Evolutionary conservation across 2,888 invertebrate genomes (phyloP).

Genomic region (Agonopterix heracliana): DNA sequence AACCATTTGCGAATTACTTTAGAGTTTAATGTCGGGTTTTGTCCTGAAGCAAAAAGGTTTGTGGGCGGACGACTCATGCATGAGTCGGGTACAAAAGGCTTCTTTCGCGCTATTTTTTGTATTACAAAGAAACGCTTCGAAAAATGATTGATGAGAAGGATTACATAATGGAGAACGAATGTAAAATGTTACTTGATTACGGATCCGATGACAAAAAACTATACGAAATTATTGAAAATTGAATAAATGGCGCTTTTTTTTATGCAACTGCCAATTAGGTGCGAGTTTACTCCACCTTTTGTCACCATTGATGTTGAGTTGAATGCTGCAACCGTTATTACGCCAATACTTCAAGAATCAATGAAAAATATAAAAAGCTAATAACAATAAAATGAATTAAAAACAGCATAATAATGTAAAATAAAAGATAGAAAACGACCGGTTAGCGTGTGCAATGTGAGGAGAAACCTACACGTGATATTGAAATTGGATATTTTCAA

Average conservation of each 20-base stretch:
- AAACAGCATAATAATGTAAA: slow-evolving; percentile 6
- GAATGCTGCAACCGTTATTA: too few relatives aligned
- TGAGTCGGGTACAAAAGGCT: slow-evolving; percentile 18
- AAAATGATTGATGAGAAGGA: not conserved
- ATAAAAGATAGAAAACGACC: slow-evolving; percentile 23
- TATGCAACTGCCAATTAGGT: too few relatives aligned
- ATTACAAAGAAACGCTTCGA: not conserved
- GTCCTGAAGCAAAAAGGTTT: slow-evolving; percentile 16
- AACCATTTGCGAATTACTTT: slow-evolving; percentile 13
- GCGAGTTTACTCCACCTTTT: too few relatives aligned
- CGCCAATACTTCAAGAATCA: too few relatives aligned
- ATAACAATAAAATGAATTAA: not conserved
- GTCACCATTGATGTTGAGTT: too few relatives aligned
- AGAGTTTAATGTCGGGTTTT: slow-evolving; percentile 16
- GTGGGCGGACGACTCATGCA: slow-evolving; percentile 34
- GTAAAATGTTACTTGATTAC: too few relatives aligned
- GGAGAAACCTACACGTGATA: slow-evolving; percentile 26
- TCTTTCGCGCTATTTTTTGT: slow-evolving; percentile 23
- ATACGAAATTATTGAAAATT: too few relatives aligned
- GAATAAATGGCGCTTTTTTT: too few relatives aligned
- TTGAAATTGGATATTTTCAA: slow-evolving; percentile 36
- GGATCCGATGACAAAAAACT: too few relatives aligned
- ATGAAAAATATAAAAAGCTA: not conserved
- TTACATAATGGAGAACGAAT: not conserved
- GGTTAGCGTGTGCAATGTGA: slow-evolving; percentile 31